phyloP scores from a whole-genome alignment of 1,140 invertebrate genomes.

The Panagrolaimus sp. region DNA sequence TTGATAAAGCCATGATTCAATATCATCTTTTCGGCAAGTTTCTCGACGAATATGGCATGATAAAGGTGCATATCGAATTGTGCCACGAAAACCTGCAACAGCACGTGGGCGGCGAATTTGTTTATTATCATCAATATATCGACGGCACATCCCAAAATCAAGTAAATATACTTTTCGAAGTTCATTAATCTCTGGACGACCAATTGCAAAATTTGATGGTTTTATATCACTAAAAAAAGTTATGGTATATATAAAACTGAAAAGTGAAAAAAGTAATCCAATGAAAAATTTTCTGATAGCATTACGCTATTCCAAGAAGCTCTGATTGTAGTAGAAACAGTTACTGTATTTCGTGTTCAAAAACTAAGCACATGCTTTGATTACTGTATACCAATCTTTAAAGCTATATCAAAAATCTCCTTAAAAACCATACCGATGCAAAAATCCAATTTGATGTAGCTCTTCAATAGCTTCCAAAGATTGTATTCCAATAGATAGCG shows the following conservation, averaged over 20 bases:
- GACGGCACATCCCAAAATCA: slow-evolving; percentile 44
- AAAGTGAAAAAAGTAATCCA: too few relatives aligned
- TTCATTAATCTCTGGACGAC: slow-evolving; percentile 24
- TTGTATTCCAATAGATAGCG: slow-evolving; percentile 35
- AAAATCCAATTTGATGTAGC: slow-evolving; percentile 39
- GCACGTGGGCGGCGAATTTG: slow-evolving; percentile 36
- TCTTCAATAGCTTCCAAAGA: slow-evolving; percentile 44
- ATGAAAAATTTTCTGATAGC: too few relatives aligned
- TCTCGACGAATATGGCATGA: slow-evolving; percentile 43
- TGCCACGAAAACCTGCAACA: slow-evolving; percentile 45
- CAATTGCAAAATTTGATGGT: slow-evolving; percentile 32
- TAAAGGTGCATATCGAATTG: slow-evolving; percentile 47
- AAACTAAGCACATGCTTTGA: too few relatives aligned
- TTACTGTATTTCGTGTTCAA: too few relatives aligned
- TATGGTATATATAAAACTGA: too few relatives aligned
- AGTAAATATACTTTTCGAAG: slow-evolving; percentile 32
- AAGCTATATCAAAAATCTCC: slow-evolving; percentile 28
- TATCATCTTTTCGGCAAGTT: slow-evolving; percentile 32
- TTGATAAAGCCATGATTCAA: slow-evolving; percentile 42
- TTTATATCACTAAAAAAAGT: slow-evolving; percentile 34
- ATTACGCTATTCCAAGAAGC: too few relatives aligned
- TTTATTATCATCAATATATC: slow-evolving; percentile 38
- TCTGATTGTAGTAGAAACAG: too few relatives aligned
- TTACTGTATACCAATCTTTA: too few relatives aligned
- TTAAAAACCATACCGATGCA: slow-evolving; percentile 43